These are phyloP conservation scores for Dendrolimus houi DNA, from an alignment of 2,888 invertebrate species.

Conservation along the genomic window DNA sequence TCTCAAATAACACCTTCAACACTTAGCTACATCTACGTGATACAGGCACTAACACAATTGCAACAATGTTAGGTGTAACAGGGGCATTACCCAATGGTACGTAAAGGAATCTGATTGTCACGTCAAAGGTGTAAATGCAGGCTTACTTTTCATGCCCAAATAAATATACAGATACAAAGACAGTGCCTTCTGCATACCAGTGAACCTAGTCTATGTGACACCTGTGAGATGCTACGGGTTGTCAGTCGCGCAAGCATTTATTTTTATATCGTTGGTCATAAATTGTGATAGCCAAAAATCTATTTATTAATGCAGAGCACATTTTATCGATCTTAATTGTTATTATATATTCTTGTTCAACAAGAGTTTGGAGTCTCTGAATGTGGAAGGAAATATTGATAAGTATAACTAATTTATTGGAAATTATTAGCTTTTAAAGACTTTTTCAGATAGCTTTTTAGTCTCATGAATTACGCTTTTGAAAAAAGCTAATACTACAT, in stretches of 20 bases:
- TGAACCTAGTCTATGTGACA: slow-evolving; percentile 66
- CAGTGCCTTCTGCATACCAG: slow-evolving; percentile 69
- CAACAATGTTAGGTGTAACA: too few species aligned
- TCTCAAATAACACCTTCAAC: too few species aligned
- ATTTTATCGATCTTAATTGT: slow-evolving; percentile 22
- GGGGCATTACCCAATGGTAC: too few species aligned
- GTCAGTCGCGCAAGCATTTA: slow-evolving; percentile 72
- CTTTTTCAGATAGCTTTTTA: neutral
- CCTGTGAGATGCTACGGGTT: slow-evolving; percentile 25
- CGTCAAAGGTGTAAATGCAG: too few species aligned
- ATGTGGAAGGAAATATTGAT: slow-evolving; percentile 1
- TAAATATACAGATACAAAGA: slow-evolving; percentile 7
- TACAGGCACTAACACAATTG: too few species aligned
- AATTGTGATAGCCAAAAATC: slow-evolving; percentile 45
- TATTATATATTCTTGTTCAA: slow-evolving; percentile 34
- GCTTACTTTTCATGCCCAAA: too few species aligned
- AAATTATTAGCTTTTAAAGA: neutral
- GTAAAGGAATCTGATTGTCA: too few species aligned
- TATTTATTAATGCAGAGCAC: slow-evolving; percentile 44
- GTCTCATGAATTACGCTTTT: too few species aligned
- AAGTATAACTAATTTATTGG: neutral
- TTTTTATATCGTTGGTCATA: slow-evolving; percentile 64
- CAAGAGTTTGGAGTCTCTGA: slow-evolving; percentile 31
- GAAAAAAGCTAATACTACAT: too few species aligned
- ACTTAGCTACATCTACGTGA: too few species aligned